Base-by-base conservation (phyloP, 1,140 invertebrate genomes). In the Battus philenor region DNA sequence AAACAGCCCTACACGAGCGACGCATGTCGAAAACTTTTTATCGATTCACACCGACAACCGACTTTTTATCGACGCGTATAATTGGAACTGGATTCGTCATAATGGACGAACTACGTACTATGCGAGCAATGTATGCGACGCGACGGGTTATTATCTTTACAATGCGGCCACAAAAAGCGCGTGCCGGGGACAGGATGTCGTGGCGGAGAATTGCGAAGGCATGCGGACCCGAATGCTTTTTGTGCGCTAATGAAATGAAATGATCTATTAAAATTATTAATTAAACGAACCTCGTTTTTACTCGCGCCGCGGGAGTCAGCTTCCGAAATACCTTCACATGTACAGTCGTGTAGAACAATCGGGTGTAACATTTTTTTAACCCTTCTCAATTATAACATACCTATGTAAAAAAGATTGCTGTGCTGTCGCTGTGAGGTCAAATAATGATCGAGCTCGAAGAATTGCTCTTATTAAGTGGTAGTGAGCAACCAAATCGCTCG, bases 251-350 rank as follows among this genome's bases (percentile, higher is more conserved):
- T 41, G 38, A 41, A 41, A 41, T 41, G 26, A 41, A 41, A 41
- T 41, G 11, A 41, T 41, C 38, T 41, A 41, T 41, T 41, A 41
- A 41, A 41, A 27, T 41, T 10, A 41, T 41, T 17, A 8, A 41
- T 26, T 41, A 29, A 41, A 41, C 26, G 18, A n/a, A n/a, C n/a
- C n/a, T n/a, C n/a, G n/a, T n/a, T n/a, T n/a, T n/a, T n/a, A n/a
- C n/a, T n/a, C n/a, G n/a, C n/a, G n/a, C n/a, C n/a, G n/a, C n/a
- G n/a, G n/a, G n/a, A n/a, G n/a, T n/a, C n/a, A n/a, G n/a, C n/a
- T n/a, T n/a, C n/a, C n/a, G n/a, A n/a, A n/a, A n/a, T n/a, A n/a
- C n/a, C n/a, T n/a, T n/a, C n/a, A n/a, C n/a, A n/a, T n/a, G n/a
- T n/a, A n/a, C n/a, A n/a, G n/a, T n/a, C n/a, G n/a, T n/a, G n/a